Evolutionary conservation across 2,113 vertebrate species (phyloP), one percentile per base, ranked within the genome.

Genomic region (Machaerirhynchus nigripectus): DNA sequence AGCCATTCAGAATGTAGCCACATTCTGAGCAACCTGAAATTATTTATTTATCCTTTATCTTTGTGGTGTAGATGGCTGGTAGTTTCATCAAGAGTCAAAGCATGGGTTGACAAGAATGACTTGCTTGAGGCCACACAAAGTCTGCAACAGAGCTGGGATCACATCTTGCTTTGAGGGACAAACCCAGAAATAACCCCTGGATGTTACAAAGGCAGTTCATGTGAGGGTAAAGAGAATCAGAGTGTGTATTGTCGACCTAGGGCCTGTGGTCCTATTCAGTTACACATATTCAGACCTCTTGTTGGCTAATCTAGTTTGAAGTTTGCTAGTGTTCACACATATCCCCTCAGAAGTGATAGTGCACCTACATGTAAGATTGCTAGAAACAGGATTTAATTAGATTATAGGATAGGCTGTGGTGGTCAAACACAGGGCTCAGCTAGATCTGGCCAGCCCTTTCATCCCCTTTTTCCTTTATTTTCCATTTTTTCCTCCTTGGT

Each of bases 361-460:
- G 11, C 50, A 24, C 35, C 7, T 42, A n/a, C 20, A 7, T 0
- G 1, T 20, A 44, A 82, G 17, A 40, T 4, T 64, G 31, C 15
- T 46, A 59, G 49, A 81, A 77, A 55, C 1, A 39, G 39, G 35
- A 46, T 74, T 84, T 82, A 84, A 71, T 59, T 37, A 64, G 33
- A 64, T 40, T 50, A 26, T 9, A 33, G 30, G 22, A 31, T 33
- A 82, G 75, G 15, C 39, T 50, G 17, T 59, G 20, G 70, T 46
- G 46, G 47, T 47, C 55, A 63, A 73, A 71, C 33, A 60, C 22
- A 53, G 22, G 31, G 30, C 61, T 88, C 46, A 59, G 39, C 16
- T 67, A 44, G 9, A 65, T 37, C 28, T 70, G 22, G 39, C 13
- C 16, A 56, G 11, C 11, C 19, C 22, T 46, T 90, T 78, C 26